phyloP scores from a whole-genome alignment of 2,888 invertebrate genomes.

The Hydropsyche betteni region DNA sequence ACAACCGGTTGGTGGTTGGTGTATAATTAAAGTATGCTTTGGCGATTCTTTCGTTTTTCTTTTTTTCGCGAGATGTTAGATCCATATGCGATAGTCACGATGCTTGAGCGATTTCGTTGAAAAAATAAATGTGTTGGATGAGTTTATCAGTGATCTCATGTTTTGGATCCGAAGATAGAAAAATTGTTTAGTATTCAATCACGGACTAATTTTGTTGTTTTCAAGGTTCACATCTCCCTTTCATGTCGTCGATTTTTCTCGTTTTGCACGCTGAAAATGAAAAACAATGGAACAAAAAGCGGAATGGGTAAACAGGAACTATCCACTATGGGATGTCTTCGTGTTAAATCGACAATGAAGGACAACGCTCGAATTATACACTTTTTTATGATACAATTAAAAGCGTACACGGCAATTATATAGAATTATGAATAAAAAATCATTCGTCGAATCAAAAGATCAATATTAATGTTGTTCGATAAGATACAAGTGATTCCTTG shows the following conservation, averaged over 20 bases:
- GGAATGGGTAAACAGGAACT: constrained; percentile 1
- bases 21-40: constrained; percentile 11
- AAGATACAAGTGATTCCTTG: too few species aligned
- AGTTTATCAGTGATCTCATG: constrained; percentile 15
- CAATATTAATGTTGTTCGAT: too few species aligned
- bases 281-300: constrained; percentile 8
- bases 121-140: not conserved
- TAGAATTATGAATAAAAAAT: too few species aligned
- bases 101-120: not conserved
- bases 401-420: not conserved
- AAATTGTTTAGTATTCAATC: too few species aligned
- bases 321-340: not conserved
- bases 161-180: too few species aligned
- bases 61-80: not conserved
- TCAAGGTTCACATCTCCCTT: too few species aligned
- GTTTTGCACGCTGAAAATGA: not conserved
- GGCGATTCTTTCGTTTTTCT: not conserved
- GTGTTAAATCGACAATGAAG: constrained; percentile 15
- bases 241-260: too few species aligned
- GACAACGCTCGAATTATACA: not conserved
- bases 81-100: constrained; percentile 21
- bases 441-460: too few species aligned
- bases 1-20: constrained; percentile 1
- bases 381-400: constrained; percentile 7
- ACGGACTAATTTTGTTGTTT: too few species aligned